A percentile compares a stretch with the other conserved stretches of the same genome.
Evolutionary conservation across 1,140 invertebrate genomes (phyloP).

Genomic region (Leptoteleia sp.): DNA sequence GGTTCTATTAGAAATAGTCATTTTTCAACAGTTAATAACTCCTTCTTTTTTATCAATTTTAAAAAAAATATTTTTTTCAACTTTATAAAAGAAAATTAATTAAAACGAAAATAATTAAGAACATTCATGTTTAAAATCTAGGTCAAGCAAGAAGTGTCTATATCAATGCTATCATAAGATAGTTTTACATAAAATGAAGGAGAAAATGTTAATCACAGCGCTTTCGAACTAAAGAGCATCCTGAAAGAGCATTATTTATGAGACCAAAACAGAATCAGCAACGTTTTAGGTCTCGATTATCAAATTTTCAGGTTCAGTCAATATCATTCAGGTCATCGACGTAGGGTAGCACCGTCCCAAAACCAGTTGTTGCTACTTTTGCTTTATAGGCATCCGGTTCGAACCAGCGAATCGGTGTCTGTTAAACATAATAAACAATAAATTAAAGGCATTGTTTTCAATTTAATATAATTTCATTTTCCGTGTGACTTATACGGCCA

Average conservation of each 20-base stretch:
- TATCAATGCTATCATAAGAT: neutral
- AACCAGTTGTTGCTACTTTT: conserved; percentile 77
- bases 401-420: conserved; percentile 81
- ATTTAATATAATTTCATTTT: too few relatives aligned
- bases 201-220: conserved; percentile 36
- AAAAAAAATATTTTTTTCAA: too few relatives aligned
- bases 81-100: neutral
- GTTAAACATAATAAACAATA: conserved; percentile 35
- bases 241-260: conserved; percentile 1
- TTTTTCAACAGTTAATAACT: too few relatives aligned
- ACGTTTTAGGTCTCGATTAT: conserved; percentile 25
- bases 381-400: conserved; percentile 80
- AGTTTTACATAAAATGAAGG: conserved; percentile 35
- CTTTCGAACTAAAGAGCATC: conserved; percentile 14
- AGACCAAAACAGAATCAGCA: conserved; percentile 18
- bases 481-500: too few relatives aligned
- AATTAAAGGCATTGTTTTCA: too few relatives aligned
- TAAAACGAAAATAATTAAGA: neutral
- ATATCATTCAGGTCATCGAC: conserved; percentile 76
- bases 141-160: conserved; percentile 5
- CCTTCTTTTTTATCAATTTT: too few relatives aligned
- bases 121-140: conserved; percentile 8
- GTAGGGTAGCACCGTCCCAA: conserved; percentile 75
- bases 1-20: too few relatives aligned
- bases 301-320: conserved; percentile 68